These are phyloP conservation scores for Drosophila littoralis DNA, from an alignment of 1,140 invertebrate genomes.

Conservation along the genomic window DNA sequence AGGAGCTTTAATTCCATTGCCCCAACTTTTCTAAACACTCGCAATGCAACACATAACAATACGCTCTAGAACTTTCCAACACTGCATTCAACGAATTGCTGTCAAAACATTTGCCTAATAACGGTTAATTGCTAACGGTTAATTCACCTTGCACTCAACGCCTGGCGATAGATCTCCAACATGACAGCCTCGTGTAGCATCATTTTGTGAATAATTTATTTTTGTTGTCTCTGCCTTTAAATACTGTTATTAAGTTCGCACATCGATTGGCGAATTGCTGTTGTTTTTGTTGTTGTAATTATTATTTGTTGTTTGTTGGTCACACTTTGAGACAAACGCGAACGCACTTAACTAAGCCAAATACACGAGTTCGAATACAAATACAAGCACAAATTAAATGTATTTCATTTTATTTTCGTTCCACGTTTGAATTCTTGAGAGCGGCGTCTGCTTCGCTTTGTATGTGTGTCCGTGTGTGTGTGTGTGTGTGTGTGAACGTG, in stretches of 20 bases:
- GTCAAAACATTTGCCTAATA: too few relatives aligned
- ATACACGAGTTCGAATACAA: constrained; percentile 20
- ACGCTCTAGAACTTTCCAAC: background rate
- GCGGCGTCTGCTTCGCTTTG: constrained; percentile 25
- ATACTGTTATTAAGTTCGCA: constrained; percentile 46
- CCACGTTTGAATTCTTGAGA: constrained; percentile 59
- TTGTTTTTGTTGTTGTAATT: constrained; percentile 13
- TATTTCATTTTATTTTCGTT: constrained; percentile 66
- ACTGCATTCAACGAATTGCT: background rate
- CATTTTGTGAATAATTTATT: constrained; percentile 66
- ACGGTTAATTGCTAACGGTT: constrained; percentile 13
- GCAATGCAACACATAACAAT: too few relatives aligned
- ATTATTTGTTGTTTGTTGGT: constrained; percentile 21
- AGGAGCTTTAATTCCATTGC: too few relatives aligned
- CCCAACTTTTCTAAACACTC: too few relatives aligned
- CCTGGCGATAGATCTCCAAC: constrained; percentile 84
- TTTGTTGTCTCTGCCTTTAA: constrained; percentile 20
- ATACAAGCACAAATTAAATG: constrained; percentile 52
- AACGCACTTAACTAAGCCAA: constrained; percentile 49
- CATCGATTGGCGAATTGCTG: constrained; percentile 48
- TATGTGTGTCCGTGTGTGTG: constrained; percentile 20
- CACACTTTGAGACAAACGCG: constrained; percentile 48
- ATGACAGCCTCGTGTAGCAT: constrained; percentile 85
- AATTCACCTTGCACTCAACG: constrained; percentile 83
- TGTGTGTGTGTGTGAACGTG: constrained; percentile 59